Evolutionary conservation across 2,113 vertebrate genomes (phyloP).

Genomic region (Dipodomys stephensi): DNA sequence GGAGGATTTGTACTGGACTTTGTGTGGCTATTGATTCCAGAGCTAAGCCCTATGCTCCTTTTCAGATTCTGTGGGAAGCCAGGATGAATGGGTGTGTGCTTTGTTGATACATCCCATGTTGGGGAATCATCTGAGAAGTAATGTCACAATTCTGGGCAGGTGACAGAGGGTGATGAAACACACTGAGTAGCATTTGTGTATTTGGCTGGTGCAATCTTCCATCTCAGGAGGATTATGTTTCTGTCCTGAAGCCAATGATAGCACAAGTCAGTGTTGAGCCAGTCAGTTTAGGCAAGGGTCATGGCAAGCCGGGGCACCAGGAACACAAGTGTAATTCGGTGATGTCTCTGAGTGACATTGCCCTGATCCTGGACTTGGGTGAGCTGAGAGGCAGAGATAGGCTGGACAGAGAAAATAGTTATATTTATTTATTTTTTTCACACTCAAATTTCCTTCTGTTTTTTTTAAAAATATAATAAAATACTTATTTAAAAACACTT

Average conservation of each 20-base stretch:
- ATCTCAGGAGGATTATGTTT: background rate
- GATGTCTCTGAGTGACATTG: background rate
- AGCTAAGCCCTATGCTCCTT: background rate
- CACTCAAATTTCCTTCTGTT: background rate
- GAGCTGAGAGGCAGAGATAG: background rate
- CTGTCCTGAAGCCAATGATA: background rate
- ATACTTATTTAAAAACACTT: slow-evolving; percentile 16
- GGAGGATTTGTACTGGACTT: background rate
- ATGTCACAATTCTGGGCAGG: slow-evolving; percentile 10
- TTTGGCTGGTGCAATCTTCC: slow-evolving; percentile 32
- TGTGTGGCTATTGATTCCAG: background rate
- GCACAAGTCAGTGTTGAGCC: background rate
- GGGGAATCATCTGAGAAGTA: background rate
- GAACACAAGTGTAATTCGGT: background rate
- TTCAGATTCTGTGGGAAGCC: background rate
- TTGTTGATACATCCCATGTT: background rate
- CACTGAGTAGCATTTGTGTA: background rate
- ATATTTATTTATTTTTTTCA: background rate
- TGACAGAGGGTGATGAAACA: slow-evolving; percentile 55
- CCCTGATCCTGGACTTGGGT: background rate
- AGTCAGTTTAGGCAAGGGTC: background rate
- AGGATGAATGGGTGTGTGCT: background rate
- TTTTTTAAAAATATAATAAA: background rate
- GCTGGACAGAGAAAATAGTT: background rate
- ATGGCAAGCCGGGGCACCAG: background rate